These are phyloP conservation scores for Papilio polytes DNA, from an alignment of 1,140 invertebrate genomes.

Conservation along the genomic window DNA sequence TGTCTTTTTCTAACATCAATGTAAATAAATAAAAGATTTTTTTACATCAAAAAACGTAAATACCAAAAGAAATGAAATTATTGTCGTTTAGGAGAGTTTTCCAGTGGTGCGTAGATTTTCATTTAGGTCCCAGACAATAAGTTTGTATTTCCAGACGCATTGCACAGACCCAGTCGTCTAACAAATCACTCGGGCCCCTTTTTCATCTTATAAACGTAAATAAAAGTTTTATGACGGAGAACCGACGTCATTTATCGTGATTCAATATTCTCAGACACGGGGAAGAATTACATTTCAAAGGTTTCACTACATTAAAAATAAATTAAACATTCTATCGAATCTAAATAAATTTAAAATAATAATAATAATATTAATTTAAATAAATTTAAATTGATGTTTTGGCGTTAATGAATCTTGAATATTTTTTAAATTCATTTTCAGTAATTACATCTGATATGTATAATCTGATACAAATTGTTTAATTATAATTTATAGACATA, in stretches of 20 bases:
- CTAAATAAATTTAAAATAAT: too few species aligned
- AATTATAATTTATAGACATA: background rate
- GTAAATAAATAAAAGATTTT: background rate
- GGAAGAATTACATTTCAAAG: background rate
- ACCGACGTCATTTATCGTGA: background rate
- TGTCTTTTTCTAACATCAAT: background rate
- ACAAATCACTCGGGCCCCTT: conserved; percentile 9
- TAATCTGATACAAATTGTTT: too few species aligned
- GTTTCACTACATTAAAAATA: background rate
- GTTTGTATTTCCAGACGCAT: conserved; percentile 9
- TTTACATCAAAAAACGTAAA: background rate
- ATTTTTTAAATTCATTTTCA: background rate
- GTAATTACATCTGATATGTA: too few species aligned
- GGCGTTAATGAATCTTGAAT: background rate
- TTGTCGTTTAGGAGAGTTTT: background rate
- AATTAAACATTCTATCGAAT: background rate
- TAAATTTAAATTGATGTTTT: background rate
- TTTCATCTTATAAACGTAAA: conserved; percentile 20
- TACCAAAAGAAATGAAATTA: conserved; percentile 3
- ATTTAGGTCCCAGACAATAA: conserved; percentile 27
- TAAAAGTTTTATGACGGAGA: conserved; percentile 1
- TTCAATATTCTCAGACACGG: background rate
- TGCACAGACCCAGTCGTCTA: conserved; percentile 15
- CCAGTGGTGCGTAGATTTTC: conserved; percentile 10
- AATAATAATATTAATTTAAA: too few species aligned